Evolutionary conservation across 2,888 invertebrate genomes (phyloP), one percentile per base, ranked within the genome.

Genomic region (Cheilosia vulpina): DNA sequence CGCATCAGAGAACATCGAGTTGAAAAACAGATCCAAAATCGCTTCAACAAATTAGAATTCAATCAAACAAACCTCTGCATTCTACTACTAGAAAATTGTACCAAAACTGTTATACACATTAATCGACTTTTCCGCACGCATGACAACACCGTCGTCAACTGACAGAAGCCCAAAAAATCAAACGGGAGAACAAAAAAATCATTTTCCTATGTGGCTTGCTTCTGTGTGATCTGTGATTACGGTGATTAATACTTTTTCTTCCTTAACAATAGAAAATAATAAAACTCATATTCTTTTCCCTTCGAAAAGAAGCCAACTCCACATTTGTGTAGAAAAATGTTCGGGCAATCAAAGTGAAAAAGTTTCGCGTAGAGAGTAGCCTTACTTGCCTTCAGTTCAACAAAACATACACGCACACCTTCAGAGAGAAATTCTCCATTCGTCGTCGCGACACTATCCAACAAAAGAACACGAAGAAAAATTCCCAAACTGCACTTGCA

Each of bases 181-280:
- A 84, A 80, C 71, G 79, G 71, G 84, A 80, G 71, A 79, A 79
- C 58, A 69, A 75, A 83, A 53, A 73, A 52, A 69, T 76, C 75
- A 80, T 84, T 84, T 80, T 78, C 79, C 71, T 73, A 69, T 84
- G 83, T 80, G 80, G 79, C 84, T 84, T 84, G 84, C 79, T 76
- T 79, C 75, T 75, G 84, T 71, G 79, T 76, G 75, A 71, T 80
- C 75, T 79, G 75, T 75, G 84, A 84, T 80, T 71, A 71, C 80
- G 79, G 84, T 84, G 84, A 84, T 80, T 80, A 84, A 84, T 79
- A 63, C 53, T 31, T 55, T 58, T 69, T 65, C 45, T 43, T 69
- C 58, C 47, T 17, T 52, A 50, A 50, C n/a, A 41, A 52, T 47
- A 78, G 38, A 50, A 57, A 63, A 27, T 63, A 55, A 19, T 13